phyloP scores from a whole-genome alignment of 2,113 vertebrate species.

The Centrocercus urophasianus region DNA sequence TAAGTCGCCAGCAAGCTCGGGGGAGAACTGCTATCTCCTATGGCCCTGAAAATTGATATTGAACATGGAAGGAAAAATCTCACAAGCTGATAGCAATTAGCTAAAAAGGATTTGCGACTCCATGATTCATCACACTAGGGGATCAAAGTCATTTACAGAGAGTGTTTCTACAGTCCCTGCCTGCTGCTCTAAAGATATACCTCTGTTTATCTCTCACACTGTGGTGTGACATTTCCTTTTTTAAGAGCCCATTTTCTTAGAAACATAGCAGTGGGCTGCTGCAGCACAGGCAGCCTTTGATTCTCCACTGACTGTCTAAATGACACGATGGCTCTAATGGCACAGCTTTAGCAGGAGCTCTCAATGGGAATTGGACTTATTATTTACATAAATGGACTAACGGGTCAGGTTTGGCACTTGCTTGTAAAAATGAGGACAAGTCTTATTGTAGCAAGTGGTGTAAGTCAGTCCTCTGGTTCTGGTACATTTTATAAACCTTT shows the following conservation, averaged over 20 bases:
- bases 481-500: background rate
- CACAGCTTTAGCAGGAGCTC: constrained; percentile 53
- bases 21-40: constrained; percentile 90
- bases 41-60: constrained; percentile 99
- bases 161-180: constrained; percentile 76
- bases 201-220: constrained; percentile 83
- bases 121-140: constrained; percentile 93
- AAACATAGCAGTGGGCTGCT: constrained; percentile 71
- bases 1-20: constrained; percentile 86
- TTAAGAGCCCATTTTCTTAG: constrained; percentile 81
- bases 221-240: constrained; percentile 85
- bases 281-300: constrained; percentile 78
- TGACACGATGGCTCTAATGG: constrained; percentile 75
- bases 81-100: constrained; percentile 99
- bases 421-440: constrained; percentile 10
- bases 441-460: background rate
- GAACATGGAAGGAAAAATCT: constrained; percentile 92
- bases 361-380: constrained; percentile 30
- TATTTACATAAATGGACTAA: constrained; percentile 67
- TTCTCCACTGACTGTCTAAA: constrained; percentile 78
- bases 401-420: constrained; percentile 46
- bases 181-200: constrained; percentile 73
- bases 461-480: background rate
- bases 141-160: constrained; percentile 93
- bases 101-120: constrained; percentile 97